Evolutionary conservation across 2,888 invertebrate genomes (phyloP), one percentile per base, ranked within the genome.

Genomic region (Lampropteryx suffumata): DNA sequence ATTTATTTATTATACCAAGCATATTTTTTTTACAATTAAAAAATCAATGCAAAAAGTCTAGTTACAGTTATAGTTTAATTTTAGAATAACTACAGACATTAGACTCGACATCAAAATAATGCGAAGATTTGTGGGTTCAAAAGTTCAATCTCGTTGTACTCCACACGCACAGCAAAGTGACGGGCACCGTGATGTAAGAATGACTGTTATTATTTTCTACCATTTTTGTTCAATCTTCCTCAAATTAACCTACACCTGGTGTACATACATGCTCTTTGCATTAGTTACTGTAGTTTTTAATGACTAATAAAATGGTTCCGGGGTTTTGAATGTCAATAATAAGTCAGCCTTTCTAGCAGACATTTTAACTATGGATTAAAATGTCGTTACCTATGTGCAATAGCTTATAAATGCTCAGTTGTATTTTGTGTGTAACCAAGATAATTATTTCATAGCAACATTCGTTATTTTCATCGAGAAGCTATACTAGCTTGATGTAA

Each of bases 141-240:
- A 24, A 24, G 24, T 6, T 24, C 24, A 7, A 24, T 24, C 24
- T 17, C 17, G 17, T 30, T 40, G 33, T 40, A 24, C 12, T 30
- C 27, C 27, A 39, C 6, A 17, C 3, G 27, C 27, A 12, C 12
- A 26, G 1, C 33, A 21, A 14, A 14, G 10, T 29, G n/a, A 1
- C 40, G 12, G 4, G 11, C 21, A 39, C 14, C 28, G 32, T 50
- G 49, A 48, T 47, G 49, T 40, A 59, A 55, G 42, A 47, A 51
- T 55, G 49, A 54, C 51, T 54, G 35, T 48, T 41, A 50, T 50
- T 24, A 24, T 43, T 47, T 46, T 56, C 43, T 34, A 39, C 30
- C 36, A 37, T 49, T 55, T 46, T 30, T 12, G 30, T 47, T 41
- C 57, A 55, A 57, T 55, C 55, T 55, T 55, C 41, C 51, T 53